Percentiles rank a stretch among this genome's conserved stretches.
Conservation (phyloP, 2,113 vertebrate species). For the Gracilinanus agilis region DNA sequence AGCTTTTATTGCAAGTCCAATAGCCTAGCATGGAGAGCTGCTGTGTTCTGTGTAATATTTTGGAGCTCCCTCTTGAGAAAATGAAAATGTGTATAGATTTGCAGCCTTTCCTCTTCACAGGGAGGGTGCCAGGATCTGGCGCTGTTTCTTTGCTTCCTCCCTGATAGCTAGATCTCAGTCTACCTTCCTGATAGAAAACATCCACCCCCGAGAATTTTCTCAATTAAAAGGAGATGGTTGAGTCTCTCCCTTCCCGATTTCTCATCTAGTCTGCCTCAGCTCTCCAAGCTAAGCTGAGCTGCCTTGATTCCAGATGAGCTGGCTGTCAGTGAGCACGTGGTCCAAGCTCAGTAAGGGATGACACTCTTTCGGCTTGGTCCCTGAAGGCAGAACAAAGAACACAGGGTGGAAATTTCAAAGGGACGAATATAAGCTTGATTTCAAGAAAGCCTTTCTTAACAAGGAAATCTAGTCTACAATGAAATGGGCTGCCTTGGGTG, state of each 20-base stretch:
- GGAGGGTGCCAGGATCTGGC: not conserved
- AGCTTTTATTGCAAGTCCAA: not conserved
- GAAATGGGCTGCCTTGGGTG: not conserved
- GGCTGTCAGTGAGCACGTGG: not conserved
- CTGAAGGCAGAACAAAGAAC: not conserved
- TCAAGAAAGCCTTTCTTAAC: not conserved
- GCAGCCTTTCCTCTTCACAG: not conserved
- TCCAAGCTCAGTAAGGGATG: not conserved
- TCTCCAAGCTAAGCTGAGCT: not conserved
- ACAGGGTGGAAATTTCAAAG: not conserved
- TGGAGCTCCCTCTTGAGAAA: not conserved
- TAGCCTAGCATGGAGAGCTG: not conserved
- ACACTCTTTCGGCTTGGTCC: not conserved
- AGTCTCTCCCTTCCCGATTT: not conserved
- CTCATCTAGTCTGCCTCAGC: not conserved
- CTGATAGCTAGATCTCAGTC: not conserved
- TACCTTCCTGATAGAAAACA: not conserved
- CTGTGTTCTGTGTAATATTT: not conserved
- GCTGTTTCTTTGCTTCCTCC: not conserved
- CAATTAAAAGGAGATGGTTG: not conserved
- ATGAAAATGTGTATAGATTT: not conserved
- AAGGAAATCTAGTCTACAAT: not conserved
- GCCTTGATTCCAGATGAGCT: not conserved
- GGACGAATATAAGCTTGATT: not conserved
- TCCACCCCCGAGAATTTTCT: not conserved